Evolutionary conservation across 2,888 invertebrate species (phyloP).

Genomic region (Pharmacophagus antenor): DNA sequence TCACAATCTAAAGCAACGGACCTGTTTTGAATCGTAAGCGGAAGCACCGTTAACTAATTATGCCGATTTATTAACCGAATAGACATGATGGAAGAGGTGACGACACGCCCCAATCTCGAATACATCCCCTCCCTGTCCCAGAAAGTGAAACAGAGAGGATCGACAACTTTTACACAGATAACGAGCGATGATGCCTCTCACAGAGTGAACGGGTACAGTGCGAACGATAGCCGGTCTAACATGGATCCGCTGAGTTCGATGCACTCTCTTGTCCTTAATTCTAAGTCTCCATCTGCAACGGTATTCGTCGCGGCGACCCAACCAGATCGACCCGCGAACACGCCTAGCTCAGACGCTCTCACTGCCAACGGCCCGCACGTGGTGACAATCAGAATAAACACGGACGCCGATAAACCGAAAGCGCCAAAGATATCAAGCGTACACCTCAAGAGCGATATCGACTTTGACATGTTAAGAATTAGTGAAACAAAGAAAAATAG

Average conservation of each 20-base stretch:
- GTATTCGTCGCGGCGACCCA: slow-evolving; percentile 78
- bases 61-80: slow-evolving; percentile 65
- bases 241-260: slow-evolving; percentile 75
- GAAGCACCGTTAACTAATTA: slow-evolving; percentile 69
- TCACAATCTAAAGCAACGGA: slow-evolving; percentile 59
- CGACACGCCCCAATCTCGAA: slow-evolving; percentile 66
- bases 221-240: slow-evolving; percentile 50
- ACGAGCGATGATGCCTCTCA: slow-evolving; percentile 53
- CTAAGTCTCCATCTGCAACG: slow-evolving; percentile 76
- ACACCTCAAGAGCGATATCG: slow-evolving; percentile 72
- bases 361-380: slow-evolving; percentile 80
- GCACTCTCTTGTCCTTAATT: slow-evolving; percentile 80
- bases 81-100: slow-evolving; percentile 77
- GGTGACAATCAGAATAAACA: slow-evolving; percentile 86
- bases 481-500: slow-evolving; percentile 70
- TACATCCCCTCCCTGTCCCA: slow-evolving; percentile 81
- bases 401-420: slow-evolving; percentile 77
- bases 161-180: slow-evolving; percentile 73
- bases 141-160: slow-evolving; percentile 74
- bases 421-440: slow-evolving; percentile 75
- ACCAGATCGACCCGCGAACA: slow-evolving; percentile 72
- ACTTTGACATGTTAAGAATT: slow-evolving; percentile 65
- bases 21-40: slow-evolving; percentile 66
- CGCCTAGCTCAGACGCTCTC: slow-evolving; percentile 66
- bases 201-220: slow-evolving; percentile 60